A percentile compares a stretch with the other conserved stretches of the same genome.
Conservation (phyloP, 2,113 vertebrate genomes). For the Lepisosteus oculatus region DNA sequence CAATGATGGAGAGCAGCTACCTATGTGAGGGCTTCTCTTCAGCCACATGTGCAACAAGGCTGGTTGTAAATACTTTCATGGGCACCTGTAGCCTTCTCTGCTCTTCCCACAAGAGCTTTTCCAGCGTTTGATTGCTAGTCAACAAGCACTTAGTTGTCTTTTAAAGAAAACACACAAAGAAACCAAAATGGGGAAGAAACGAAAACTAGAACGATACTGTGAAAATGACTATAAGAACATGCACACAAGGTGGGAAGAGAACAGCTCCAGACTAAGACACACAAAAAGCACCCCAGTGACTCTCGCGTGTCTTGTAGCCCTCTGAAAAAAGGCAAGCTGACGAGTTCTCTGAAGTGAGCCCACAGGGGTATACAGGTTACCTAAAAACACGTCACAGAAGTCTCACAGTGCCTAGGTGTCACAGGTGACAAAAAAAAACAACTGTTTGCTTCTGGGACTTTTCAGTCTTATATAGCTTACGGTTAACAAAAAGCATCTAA, state of each 20-base stretch:
- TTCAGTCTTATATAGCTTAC: too few species aligned
- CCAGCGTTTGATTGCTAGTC: neutral
- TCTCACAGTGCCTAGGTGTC: neutral
- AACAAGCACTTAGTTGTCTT: neutral
- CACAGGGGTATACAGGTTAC: constrained; percentile 1
- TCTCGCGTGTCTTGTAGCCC: constrained; percentile 26
- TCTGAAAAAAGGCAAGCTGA: neutral
- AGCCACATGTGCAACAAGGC: too few species aligned
- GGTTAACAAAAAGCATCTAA: too few species aligned
- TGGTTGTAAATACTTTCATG: too few species aligned
- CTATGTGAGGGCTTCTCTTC: too few species aligned
- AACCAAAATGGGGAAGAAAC: constrained; percentile 10
- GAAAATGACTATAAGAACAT: constrained; percentile 41
- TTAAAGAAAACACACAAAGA: neutral
- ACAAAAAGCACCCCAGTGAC: constrained; percentile 55
- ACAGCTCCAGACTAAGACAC: constrained; percentile 63
- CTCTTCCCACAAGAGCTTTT: too few species aligned
- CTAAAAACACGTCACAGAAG: neutral
- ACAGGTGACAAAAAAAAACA: neutral
- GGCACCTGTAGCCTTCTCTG: too few species aligned
- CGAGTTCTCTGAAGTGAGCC: neutral
- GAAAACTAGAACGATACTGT: constrained; percentile 30
- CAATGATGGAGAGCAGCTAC: too few species aligned
- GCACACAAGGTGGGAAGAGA: constrained; percentile 61
- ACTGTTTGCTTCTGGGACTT: neutral